phyloP scores from a whole-genome alignment of 2,888 invertebrate species.

The Notodonta ziczac region DNA sequence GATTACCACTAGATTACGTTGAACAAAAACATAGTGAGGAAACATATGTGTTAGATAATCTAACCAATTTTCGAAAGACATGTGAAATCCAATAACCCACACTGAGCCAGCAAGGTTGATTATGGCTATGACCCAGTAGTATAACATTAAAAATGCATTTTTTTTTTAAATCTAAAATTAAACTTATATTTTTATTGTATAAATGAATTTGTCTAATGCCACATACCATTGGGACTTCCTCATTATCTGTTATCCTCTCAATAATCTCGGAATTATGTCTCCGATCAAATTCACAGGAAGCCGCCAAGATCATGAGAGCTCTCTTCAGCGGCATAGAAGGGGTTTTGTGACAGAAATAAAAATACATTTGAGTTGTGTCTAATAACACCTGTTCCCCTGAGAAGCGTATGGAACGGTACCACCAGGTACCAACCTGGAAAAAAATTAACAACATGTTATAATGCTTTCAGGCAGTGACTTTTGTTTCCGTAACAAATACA shows the following conservation, averaged over 20 bases:
- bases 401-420: constrained; percentile 98
- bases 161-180: background rate
- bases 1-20: too few species aligned
- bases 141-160: too few species aligned
- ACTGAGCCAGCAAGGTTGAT: too few species aligned
- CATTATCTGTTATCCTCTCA: constrained; percentile 96
- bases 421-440: constrained; percentile 95
- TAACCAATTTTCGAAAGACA: too few species aligned
- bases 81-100: too few species aligned
- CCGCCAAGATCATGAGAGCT: constrained; percentile 98
- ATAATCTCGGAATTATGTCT: constrained; percentile 97
- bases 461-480: too few species aligned
- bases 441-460: background rate
- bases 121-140: too few species aligned
- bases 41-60: too few species aligned
- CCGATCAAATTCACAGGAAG: constrained; percentile 98
- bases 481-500: too few species aligned
- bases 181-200: background rate
- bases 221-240: constrained; percentile 95
- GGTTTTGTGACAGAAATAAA: constrained; percentile 97
- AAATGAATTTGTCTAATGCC: constrained; percentile 1
- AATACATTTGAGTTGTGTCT: constrained; percentile 98
- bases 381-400: constrained; percentile 98
- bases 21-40: too few species aligned
- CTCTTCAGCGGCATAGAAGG: constrained; percentile 97